Conservation (phyloP, 2,113 vertebrate species). For the Aphelocoma coerulescens region DNA sequence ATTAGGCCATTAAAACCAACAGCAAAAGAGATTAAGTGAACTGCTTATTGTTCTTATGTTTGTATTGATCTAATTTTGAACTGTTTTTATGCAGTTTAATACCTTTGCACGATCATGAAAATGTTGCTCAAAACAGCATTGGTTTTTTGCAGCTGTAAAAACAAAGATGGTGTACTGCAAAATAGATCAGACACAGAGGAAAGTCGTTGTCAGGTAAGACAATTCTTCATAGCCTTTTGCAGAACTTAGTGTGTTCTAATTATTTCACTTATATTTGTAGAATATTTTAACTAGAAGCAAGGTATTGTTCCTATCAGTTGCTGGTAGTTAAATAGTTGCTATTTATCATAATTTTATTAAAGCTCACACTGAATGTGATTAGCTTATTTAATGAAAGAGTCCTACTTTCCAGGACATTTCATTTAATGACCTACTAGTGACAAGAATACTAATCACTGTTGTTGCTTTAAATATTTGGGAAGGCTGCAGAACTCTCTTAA, state of each 20-base stretch:
- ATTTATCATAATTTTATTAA: slow-evolving; percentile 90
- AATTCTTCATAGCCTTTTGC: slow-evolving; percentile 61
- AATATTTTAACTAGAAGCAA: slow-evolving; percentile 69
- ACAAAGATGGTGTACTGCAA: slow-evolving; percentile 99
- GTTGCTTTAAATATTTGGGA: slow-evolving; percentile 67
- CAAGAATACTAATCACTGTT: slow-evolving; percentile 81
- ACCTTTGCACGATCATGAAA: not conserved
- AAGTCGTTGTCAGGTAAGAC: slow-evolving; percentile 95
- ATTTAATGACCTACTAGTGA: slow-evolving; percentile 82
- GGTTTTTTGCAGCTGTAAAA: slow-evolving; percentile 84
- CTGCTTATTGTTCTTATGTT: not conserved
- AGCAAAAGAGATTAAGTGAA: not conserved
- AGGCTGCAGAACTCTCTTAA: slow-evolving; percentile 35
- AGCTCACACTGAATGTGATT: slow-evolving; percentile 81
- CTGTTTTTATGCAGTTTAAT: not conserved
- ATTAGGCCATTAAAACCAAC: not conserved
- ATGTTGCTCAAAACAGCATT: not conserved
- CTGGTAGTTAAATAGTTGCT: slow-evolving; percentile 79
- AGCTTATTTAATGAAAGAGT: slow-evolving; percentile 87
- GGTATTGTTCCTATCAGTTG: slow-evolving; percentile 68
- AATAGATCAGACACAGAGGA: slow-evolving; percentile 97
- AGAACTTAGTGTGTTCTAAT: slow-evolving; percentile 60
- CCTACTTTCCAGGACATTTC: slow-evolving; percentile 88
- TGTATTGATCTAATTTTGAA: not conserved
- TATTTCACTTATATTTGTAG: slow-evolving; percentile 69